Percentiles rank a stretch among this genome's conserved stretches.
Evolutionary conservation across 92 coral and sea anemone genomes (phyloP).

Genomic region (Palythoa grandiflora): DNA sequence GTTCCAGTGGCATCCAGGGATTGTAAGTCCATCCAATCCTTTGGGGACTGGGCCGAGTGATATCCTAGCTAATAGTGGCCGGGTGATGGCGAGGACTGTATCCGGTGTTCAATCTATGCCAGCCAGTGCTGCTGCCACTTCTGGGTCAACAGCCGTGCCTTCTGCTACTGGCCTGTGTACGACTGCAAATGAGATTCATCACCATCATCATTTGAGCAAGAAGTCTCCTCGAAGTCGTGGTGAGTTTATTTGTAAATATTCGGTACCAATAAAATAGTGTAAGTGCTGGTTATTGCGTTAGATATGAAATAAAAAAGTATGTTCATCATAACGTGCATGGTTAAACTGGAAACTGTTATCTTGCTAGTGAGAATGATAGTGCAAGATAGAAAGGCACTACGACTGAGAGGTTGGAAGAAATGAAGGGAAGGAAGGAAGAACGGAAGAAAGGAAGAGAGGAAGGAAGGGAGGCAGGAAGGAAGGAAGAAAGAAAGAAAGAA

Average conservation of each 20-base stretch:
- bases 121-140: background rate
- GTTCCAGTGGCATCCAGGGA: conserved; percentile 39
- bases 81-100: background rate
- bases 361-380: too few species aligned
- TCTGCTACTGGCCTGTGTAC: conserved; percentile 33
- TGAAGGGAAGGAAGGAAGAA: background rate
- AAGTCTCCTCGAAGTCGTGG: conserved; percentile 49
- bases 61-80: background rate
- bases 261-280: too few species aligned
- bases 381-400: too few species aligned
- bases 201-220: conserved; percentile 75
- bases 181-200: conserved; percentile 73
- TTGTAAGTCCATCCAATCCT: conserved; percentile 2
- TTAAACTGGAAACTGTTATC: too few species aligned
- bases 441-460: background rate
- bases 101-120: conserved; percentile 4
- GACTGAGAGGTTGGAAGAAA: background rate
- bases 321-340: background rate
- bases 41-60: background rate
- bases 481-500: background rate
- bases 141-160: conserved; percentile 44
- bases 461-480: background rate
- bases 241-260: background rate
- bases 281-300: background rate
- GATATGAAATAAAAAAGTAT: background rate